Evolutionary conservation across 1,140 invertebrate genomes (phyloP).

Genomic region (Eriosoma lanigerum): DNA sequence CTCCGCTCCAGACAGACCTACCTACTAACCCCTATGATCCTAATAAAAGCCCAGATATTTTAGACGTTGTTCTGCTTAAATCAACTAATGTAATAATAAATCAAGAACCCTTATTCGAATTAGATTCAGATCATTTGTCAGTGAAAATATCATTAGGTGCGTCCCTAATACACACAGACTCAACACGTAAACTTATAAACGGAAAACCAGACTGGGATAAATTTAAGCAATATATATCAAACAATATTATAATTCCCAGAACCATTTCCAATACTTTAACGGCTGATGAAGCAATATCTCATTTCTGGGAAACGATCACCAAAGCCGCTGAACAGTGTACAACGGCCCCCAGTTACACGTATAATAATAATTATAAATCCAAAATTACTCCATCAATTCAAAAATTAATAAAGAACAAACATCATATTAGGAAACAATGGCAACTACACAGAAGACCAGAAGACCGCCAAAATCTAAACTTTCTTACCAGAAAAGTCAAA

Average conservation of each 20-base stretch:
- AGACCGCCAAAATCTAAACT: constrained; percentile 20
- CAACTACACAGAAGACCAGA: constrained; percentile 7
- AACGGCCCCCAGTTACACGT: not conserved
- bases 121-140: not conserved
- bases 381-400: constrained; percentile 5
- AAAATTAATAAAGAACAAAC: constrained; percentile 27
- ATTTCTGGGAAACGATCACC: too few species aligned
- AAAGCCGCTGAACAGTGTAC: too few species aligned
- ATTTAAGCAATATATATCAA: too few species aligned
- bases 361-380: not conserved
- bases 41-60: not conserved
- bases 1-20: not conserved
- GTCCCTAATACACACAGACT: not conserved
- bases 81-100: not conserved
- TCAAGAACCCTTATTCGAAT: not conserved
- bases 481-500: constrained; percentile 8
- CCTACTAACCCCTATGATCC: not conserved
- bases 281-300: too few species aligned
- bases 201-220: too few species aligned
- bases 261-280: too few species aligned
- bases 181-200: not conserved
- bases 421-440: constrained; percentile 17
- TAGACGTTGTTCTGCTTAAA: not conserved
- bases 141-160: not conserved
- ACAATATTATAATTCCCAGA: too few species aligned